Evolutionary conservation across 2,113 vertebrate species (phyloP).

Genomic region (Tinamus guttatus): DNA sequence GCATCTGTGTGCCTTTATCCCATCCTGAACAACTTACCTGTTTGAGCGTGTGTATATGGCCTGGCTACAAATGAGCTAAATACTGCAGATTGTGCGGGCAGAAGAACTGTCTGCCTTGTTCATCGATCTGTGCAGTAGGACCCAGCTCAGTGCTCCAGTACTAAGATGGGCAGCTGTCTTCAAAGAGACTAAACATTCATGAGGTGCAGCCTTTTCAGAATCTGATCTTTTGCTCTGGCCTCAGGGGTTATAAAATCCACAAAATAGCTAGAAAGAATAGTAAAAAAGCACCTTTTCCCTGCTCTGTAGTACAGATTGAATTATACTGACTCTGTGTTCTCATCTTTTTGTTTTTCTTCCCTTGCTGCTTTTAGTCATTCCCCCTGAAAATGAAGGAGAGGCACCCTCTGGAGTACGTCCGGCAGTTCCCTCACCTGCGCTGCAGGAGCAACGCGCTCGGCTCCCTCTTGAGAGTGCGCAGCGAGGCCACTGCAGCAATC

Average conservation of each 20-base stretch:
- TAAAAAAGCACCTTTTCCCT: not conserved
- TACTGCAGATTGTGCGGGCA: not conserved
- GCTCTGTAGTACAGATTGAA: not conserved
- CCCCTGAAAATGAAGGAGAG: constrained; percentile 91
- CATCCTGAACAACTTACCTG: not conserved
- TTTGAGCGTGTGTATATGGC: not conserved
- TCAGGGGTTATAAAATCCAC: not conserved
- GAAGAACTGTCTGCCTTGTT: accelerated
- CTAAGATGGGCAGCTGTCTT: not conserved
- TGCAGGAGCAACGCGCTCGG: constrained; percentile 86
- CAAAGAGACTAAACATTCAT: accelerated
- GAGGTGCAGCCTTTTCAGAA: not conserved
- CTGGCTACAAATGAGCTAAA: not conserved
- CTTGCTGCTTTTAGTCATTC: constrained; percentile 79
- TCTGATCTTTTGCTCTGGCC: not conserved
- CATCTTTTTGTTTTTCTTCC: not conserved
- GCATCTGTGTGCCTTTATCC: not conserved
- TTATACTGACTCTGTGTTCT: not conserved
- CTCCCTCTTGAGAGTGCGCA: constrained; percentile 90
- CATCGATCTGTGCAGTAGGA: accelerated
- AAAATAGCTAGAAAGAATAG: not conserved
- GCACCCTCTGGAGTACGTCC: constrained; percentile 86
- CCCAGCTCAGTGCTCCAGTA: accelerated
- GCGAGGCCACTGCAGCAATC: constrained; percentile 87
- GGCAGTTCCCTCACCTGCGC: constrained; percentile 92